Base-by-base conservation (phyloP, 2,113 vertebrate genomes). In the Rhinoptilus africanus region DNA sequence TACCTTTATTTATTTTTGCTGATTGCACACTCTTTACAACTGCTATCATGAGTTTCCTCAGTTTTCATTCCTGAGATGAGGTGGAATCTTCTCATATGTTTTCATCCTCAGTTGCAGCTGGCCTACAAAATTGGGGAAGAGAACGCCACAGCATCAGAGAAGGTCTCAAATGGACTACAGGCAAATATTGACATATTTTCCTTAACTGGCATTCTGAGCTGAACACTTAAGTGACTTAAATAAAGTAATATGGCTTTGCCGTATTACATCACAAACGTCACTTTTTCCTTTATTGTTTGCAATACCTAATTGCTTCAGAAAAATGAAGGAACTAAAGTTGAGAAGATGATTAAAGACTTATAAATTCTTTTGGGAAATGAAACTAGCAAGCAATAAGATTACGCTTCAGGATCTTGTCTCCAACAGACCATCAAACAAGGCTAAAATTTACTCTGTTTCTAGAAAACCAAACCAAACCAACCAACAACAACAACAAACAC, bases 1-100 rank as follows among this genome's bases (percentile, higher is more conserved):
- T 89, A 96, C 63, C 95, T 95, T 95, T 48, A 86, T 88, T 85
- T 92, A 95, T 90, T 60, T 60, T 76, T 91, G 48, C 24, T 74
- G 73, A 60, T 78, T 9, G n/a, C 69, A n/a, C 28, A 56, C 18
- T 85, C 86, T 94, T 94, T 56, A 68, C 74, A 93, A 96, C 60
- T 96, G 85, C 62, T 87, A 27, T 92, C 63, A 94, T 62, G 74
- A 76, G 24, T 94, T 95, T 84, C 59, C 27, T 67, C 94, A 95
- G 91, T 95, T 85, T 93, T 75, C 74, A 59, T 45, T 85, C 41
- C 82, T 93, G 60, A 23, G 35, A 56, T 88, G n/a, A 57, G 19
- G 60, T 85, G 66, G 74, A 93, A 64, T 89, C 88, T 83, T 85
- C 74, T 96, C 73, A 45, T 48, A 60, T 90, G 71, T 72, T 34